A percentile compares a stretch with the other conserved stretches of the same genome.
Evolutionary conservation across 2,888 invertebrate species (phyloP).

Genomic region (Thereva unica): DNA sequence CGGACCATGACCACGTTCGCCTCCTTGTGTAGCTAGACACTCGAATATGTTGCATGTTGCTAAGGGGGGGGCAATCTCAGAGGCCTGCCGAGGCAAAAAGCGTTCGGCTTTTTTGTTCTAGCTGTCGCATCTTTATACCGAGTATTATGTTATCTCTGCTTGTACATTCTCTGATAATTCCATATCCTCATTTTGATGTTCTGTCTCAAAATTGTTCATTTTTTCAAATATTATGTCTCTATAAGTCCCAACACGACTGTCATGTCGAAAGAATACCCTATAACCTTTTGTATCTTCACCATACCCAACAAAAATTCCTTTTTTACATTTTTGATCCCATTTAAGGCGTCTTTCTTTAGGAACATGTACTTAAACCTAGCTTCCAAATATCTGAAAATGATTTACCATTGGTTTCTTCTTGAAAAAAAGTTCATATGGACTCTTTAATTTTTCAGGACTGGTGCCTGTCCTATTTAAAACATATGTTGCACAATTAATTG

Average conservation of each 20-base stretch:
- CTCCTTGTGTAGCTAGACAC: too few species aligned
- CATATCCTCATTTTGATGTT: too few species aligned
- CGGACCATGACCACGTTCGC: too few species aligned
- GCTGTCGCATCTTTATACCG: too few species aligned
- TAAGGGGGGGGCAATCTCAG: too few species aligned
- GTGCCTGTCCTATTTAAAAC: conserved; percentile 43
- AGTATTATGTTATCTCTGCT: too few species aligned
- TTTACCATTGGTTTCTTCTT: conserved; percentile 24
- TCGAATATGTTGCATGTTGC: too few species aligned
- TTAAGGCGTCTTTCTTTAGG: conserved; percentile 50
- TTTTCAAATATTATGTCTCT: conserved; percentile 34
- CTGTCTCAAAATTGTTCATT: too few species aligned
- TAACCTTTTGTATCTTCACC: conserved; percentile 48
- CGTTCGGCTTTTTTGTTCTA: too few species aligned
- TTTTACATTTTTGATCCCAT: conserved; percentile 49
- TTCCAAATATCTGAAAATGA: conserved; percentile 50
- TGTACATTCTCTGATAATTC: too few species aligned
- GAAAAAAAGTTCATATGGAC: conserved; percentile 53
- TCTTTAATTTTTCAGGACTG: conserved; percentile 39
- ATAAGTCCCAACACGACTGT: conserved; percentile 35
- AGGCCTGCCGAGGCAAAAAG: too few species aligned
- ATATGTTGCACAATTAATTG: conserved; percentile 46
- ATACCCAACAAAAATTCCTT: conserved; percentile 47
- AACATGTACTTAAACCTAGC: conserved; percentile 49
- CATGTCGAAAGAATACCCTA: conserved; percentile 40